Conservation (phyloP, 2,113 vertebrate species). For the Colinus virginianus region DNA sequence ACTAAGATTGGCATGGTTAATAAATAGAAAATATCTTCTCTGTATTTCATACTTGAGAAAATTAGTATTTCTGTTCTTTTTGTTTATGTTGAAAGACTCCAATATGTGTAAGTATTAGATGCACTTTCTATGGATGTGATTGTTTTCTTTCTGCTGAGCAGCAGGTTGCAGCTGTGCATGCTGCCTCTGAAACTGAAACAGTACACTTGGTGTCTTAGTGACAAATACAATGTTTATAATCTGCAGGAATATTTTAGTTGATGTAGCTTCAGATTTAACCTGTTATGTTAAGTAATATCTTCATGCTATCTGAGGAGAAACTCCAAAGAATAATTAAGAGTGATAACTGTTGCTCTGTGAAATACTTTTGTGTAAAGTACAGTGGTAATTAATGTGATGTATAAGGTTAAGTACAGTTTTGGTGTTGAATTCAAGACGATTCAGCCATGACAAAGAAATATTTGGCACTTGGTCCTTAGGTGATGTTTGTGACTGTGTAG, state of each 20-base stretch:
- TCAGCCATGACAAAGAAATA: not conserved
- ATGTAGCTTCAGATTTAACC: not conserved
- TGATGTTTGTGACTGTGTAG: not conserved
- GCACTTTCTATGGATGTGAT: not conserved
- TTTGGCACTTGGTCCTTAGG: conserved; percentile 28
- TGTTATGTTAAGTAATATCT: not conserved
- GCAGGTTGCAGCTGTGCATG: not conserved
- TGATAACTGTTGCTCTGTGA: not conserved
- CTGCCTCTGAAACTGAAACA: not conserved
- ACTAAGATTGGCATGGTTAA: not conserved
- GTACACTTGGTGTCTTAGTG: not conserved
- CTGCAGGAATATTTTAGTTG: not conserved
- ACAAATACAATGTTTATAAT: not conserved
- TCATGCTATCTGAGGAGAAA: not conserved
- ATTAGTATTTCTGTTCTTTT: not conserved
- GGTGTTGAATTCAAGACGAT: not conserved
- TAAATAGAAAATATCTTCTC: not conserved
- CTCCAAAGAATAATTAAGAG: not conserved
- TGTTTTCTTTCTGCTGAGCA: not conserved
- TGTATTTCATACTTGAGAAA: not conserved
- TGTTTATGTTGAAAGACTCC: not conserved
- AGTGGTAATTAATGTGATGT: not conserved
- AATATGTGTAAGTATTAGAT: not conserved
- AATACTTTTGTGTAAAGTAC: not conserved
- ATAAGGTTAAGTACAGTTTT: not conserved